A percentile compares a stretch with the other conserved stretches of the same genome.
phyloP scores from a whole-genome alignment of 2,797 vertebrate species.

The Microctenopoma lineatum region DNA sequence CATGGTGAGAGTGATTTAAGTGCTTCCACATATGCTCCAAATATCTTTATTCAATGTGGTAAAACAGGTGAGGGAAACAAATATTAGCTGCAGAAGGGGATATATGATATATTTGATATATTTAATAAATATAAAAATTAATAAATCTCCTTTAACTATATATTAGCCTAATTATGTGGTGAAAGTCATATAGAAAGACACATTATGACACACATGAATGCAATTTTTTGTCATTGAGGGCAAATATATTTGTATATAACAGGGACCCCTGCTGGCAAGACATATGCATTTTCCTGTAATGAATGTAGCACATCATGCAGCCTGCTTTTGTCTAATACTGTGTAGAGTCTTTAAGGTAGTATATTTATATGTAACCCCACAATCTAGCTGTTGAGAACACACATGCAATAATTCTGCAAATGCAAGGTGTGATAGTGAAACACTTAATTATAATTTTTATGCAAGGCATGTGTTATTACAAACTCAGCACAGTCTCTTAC shows the following conservation, averaged over 20 bases:
- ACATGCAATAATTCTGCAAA: too few species aligned
- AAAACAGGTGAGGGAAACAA: not conserved
- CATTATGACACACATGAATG: not conserved
- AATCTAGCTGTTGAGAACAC: too few species aligned
- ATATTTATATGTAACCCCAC: not conserved
- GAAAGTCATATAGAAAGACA: not conserved
- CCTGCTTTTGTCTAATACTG: not conserved
- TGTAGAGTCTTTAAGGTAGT: not conserved
- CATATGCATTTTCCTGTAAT: not conserved
- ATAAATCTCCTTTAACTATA: too few species aligned
- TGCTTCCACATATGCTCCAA: slow-evolving; percentile 24
- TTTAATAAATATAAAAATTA: too few species aligned
- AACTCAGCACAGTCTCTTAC: not conserved
- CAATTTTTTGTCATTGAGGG: not conserved
- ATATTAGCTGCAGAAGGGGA: too few species aligned
- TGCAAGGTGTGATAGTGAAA: too few species aligned
- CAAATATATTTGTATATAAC: slow-evolving; percentile 14
- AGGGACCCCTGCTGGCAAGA: slow-evolving; percentile 43
- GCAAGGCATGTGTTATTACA: not conserved
- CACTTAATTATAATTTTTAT: too few species aligned
- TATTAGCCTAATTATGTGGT: too few species aligned
- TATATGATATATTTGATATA: too few species aligned
- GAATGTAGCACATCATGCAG: not conserved
- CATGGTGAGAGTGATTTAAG: slow-evolving; percentile 23
- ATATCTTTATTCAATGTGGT: slow-evolving; percentile 19